phyloP scores from a whole-genome alignment of 2,113 vertebrate genomes.

The Serinus canaria region DNA sequence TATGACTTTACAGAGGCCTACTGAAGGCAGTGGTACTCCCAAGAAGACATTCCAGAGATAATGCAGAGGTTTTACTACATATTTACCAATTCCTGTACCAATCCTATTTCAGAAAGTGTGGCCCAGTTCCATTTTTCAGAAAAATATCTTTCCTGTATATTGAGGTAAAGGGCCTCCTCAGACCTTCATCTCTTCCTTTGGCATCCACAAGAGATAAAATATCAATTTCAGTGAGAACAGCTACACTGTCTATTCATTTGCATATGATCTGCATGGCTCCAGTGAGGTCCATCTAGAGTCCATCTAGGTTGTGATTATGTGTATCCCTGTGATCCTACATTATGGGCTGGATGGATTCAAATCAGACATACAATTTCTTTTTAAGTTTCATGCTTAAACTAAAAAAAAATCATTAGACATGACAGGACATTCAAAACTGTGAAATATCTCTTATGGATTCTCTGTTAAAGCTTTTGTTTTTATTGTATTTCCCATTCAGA shows the following conservation, averaged over 20 bases:
- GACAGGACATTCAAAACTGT: background rate
- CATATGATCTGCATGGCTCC: background rate
- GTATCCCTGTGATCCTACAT: background rate
- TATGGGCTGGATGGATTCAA: background rate
- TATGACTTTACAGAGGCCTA: background rate
- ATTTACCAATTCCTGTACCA: background rate
- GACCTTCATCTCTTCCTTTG: background rate
- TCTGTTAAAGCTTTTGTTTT: background rate
- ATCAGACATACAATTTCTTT: background rate
- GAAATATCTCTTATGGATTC: background rate
- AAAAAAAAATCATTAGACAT: background rate
- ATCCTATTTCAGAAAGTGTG: background rate
- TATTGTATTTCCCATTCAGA: background rate
- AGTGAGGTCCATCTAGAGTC: background rate
- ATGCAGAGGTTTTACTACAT: rapidly evolving
- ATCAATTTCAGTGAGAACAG: background rate
- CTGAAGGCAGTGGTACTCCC: background rate
- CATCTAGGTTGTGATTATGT: background rate
- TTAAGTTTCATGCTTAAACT: background rate
- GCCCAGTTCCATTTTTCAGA: background rate
- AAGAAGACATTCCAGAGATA: background rate
- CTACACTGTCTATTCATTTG: background rate
- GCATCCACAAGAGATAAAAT: background rate
- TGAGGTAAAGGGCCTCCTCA: background rate
- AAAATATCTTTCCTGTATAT: background rate